Evolutionary conservation across 2,888 invertebrate genomes (phyloP), one percentile per base, ranked within the genome.

Genomic region (Crossocerus cetratus): DNA sequence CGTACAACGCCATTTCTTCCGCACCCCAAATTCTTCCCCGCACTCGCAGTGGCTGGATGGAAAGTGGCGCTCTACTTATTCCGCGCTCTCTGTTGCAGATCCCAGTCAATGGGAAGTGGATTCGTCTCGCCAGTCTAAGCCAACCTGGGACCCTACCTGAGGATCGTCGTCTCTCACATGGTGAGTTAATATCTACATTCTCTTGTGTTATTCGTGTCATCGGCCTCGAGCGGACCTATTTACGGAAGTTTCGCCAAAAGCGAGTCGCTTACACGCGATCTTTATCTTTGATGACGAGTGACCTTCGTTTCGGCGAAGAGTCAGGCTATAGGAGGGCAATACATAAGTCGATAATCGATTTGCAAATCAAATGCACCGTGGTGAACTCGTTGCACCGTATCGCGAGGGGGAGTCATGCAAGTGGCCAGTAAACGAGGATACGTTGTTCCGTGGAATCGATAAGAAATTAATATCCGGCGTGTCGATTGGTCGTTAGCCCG

Each of bases 51-150:
- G n/a, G n/a, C n/a, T 16, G 5, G 8, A 49, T 16, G 8, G 16
- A 16, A 14, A 13, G 1, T 32, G 8, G 8, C 32, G 32, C 8
- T 32, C 5, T 16, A 49, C 16, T 49, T 16, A 49, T 49, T 4
- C 0, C n/a, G 49, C 14, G 16, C 3, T 16, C 16, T 49, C 91
- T 91, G 87, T 93, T 93, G 85, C 93, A 94, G 95, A 88, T 93
- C 94, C 88, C 94, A 94, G 91, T 92, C 93, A 86, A 93, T 94
- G 92, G 93, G 93, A 90, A 95, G 94, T 83, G 93, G 93, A 86
- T 95, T 94, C 92, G 95, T 95, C 90, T 94, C 95, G 86, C 94
- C 95, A 85, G 95, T 95, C 90, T 95, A 94, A 93, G 90, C 90
- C 61, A 43, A 53, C 58, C 23, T 16, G 53, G 56, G 58, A 62